phyloP scores from a whole-genome alignment of 2,797 vertebrate genomes.

The Podarcis lilfordi region DNA sequence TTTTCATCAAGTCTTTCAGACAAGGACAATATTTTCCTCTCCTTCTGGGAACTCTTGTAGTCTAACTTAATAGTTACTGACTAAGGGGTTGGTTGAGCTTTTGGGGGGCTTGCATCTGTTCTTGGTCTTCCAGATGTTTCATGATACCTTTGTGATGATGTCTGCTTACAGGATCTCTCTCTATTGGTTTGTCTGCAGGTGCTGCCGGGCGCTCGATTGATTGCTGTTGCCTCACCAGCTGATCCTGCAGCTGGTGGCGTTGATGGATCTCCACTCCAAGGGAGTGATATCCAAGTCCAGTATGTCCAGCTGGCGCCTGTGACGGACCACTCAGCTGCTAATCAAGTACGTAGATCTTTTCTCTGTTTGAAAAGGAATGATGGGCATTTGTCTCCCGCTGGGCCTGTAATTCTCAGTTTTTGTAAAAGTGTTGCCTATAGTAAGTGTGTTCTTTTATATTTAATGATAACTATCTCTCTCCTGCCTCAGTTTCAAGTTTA shows the following conservation, averaged over 20 bases:
- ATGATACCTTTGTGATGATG: rapidly evolving
- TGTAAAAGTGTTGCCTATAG: background rate
- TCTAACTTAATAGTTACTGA: background rate
- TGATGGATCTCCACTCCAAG: conserved; percentile 90
- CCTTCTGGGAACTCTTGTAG: background rate
- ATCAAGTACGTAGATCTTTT: conserved; percentile 81
- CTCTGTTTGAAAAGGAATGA: too few relatives aligned
- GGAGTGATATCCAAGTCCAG: conserved; percentile 97
- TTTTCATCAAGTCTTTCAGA: background rate
- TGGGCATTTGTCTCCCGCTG: background rate
- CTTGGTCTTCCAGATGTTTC: background rate
- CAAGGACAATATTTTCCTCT: background rate
- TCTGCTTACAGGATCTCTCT: conserved; percentile 23
- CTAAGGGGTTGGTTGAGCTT: background rate
- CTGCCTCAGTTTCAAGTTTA: background rate
- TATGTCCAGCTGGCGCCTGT: conserved; percentile 96
- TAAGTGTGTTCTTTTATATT: background rate
- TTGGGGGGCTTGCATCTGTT: background rate
- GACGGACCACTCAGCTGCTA: conserved; percentile 85
- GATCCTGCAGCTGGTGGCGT: conserved; percentile 87
- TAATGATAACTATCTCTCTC: background rate
- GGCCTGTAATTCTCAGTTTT: background rate
- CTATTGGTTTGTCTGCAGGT: conserved; percentile 77
- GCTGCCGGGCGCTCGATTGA: conserved; percentile 94
- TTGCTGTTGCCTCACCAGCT: conserved; percentile 90